Percentiles rank a stretch among this genome's conserved stretches.
These are phyloP conservation scores for Lycodopsis pacificus DNA, from an alignment of 2,797 vertebrate species.

Conservation along the genomic window DNA sequence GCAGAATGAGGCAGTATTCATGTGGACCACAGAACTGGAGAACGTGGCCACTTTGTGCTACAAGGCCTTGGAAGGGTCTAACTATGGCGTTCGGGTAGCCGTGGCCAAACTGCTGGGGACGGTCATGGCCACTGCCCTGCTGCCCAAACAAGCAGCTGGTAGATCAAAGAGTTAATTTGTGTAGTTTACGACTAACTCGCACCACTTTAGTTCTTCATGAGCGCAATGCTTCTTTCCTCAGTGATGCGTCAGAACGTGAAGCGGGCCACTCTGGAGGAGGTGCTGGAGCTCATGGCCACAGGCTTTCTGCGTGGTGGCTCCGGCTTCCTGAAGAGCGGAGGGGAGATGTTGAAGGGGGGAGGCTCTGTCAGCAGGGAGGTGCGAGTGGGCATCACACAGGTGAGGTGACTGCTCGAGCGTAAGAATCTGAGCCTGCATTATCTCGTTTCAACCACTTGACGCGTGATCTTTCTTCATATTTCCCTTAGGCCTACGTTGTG, in stretches of 20 bases:
- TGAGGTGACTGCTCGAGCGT: constrained; percentile 60
- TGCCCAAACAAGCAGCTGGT: constrained; percentile 99
- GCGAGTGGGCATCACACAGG: constrained; percentile 98
- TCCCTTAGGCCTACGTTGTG: constrained; percentile 94
- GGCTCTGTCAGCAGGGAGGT: constrained; percentile 98
- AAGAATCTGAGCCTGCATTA: not conserved
- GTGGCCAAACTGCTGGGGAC: constrained; percentile 96
- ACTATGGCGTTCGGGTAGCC: constrained; percentile 95
- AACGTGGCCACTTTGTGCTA: constrained; percentile 96
- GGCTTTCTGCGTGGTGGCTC: constrained; percentile 97
- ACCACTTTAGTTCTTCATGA: not conserved
- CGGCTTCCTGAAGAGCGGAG: constrained; percentile 97
- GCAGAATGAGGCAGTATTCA: constrained; percentile 98
- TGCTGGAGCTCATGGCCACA: constrained; percentile 97
- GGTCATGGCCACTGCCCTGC: constrained; percentile 96
- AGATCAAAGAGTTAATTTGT: constrained; percentile 6
- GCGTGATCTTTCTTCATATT: not conserved
- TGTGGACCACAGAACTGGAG: constrained; percentile 99
- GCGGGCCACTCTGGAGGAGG: constrained; percentile 95
- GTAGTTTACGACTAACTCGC: not conserved
- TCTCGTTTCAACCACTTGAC: not conserved
- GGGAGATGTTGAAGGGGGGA: constrained; percentile 98
- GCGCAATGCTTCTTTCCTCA: constrained; percentile 50
- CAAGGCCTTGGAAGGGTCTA: constrained; percentile 97
- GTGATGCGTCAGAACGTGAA: constrained; percentile 99